Evolutionary conservation across 2,888 invertebrate species (phyloP), one percentile per base, ranked within the genome.

Genomic region (Noctua janthe): DNA sequence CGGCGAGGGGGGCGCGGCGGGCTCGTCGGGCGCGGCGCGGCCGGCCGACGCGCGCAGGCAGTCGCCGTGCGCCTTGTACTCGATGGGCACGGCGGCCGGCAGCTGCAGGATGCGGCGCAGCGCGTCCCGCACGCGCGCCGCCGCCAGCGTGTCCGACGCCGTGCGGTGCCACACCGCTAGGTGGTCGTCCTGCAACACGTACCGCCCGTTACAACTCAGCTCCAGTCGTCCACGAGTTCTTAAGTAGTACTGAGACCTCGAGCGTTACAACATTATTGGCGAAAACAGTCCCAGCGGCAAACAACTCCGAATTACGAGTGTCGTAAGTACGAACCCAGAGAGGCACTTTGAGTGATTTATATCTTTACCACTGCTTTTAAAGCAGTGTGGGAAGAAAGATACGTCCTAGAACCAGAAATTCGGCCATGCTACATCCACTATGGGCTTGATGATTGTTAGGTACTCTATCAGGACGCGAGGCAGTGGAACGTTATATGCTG

Each of bases 121-220:
- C 71, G 99, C 99, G 97, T 99, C 99, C 89, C 99, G 98, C 92
- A 99, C 99, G 92, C 99, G 98, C 88, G 98, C 98, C 91, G 99
- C 99, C 88, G 99, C 99, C 87, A 97, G 98, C 93, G 98, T 98
- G 97, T 99, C 99, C 87, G 98, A 98, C 76, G 99, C 99, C 89
- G 99, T 99, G 95, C 99, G 98, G 97, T 99, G 99, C 99, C 99
- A 99, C 92, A 99, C 98, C 88, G 99, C 99, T 92, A 99, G 98
- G 94, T 99, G 98, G 94, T 99, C 99, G 97, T 99, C 99, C 98
- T 99, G 93, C 8, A 64, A 69, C n/a, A 74, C 35, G 20, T 1
- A 35, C 2, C 3, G 13, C 29, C 6, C 1, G 49, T 71, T 71
- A 70, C 70, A 6, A 29, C 10, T n/a, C 1, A 0, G 2, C 15